Evolutionary conservation across 2,888 invertebrate genomes (phyloP), one percentile per base, ranked within the genome.

Genomic region (Xanthia togata): DNA sequence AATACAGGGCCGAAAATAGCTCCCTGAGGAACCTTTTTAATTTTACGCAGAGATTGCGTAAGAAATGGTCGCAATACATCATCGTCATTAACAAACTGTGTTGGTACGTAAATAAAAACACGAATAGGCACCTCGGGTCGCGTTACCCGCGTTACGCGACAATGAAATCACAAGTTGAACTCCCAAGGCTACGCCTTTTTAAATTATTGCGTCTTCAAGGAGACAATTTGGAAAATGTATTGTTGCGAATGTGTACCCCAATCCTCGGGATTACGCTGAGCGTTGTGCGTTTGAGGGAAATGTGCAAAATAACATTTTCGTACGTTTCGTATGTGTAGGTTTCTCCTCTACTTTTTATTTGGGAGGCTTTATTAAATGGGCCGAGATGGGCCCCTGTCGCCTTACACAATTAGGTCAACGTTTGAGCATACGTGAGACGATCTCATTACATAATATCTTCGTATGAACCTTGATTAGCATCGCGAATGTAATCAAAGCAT

Each of bases 161-260:
- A 87, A 82, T 86, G 88, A 89, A 87, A 88, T 89, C 89, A 88
- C 88, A 87, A 88, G 85, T 87, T 84, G 81, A 79, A 73, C 79
- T 87, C 86, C 84, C 85, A 77, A 78, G 78, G 87, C 81, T 83
- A 64, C 89, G 89, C 90, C 89, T 93, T 93, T 93, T 94, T 92
- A 94, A 95, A 94, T 94, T 93, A 95, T 95, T 91, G 92, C 94
- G 92, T 92, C 91, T 94, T 94, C 93, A 93, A 90, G 93, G 91
- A 93, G 93, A 95, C 95, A 94, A 95, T 95, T 95, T 93, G 87
- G 91, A 87, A 91, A 94, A 95, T 93, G 94, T 94, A 94, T 95
- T 91, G 92, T 92, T 87, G 91, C 84, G 88, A 89, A 90, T 90
- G 89, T 89, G 89, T 90, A 90, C 89, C 90, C 90, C 90, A 91